Evolutionary conservation across 2,888 invertebrate species (phyloP), one percentile per base, ranked within the genome.

Genomic region (Tholera decimalis): DNA sequence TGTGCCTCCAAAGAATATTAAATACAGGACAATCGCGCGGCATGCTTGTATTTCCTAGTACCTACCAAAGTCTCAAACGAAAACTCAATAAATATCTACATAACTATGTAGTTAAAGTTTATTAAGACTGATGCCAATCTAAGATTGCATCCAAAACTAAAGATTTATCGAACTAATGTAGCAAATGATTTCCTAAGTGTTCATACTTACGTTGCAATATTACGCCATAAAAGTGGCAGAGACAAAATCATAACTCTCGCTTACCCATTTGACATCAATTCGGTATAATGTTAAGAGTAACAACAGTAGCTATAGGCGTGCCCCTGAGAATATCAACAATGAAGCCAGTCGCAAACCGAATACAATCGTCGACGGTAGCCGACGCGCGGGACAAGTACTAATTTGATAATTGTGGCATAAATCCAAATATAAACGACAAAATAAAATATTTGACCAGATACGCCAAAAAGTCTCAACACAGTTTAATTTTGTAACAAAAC

Each of bases 251-350:
- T 39, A 39, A 35, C 41, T 47, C 39, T 41, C 47, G 53, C 73
- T 46, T 41, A 64, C 53, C 22, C 50, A 51, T 53, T 73, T 77
- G 63, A 73, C 73, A 68, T 60, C 51, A 73, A 69, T 73, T 80
- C 47, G 8, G 53, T 47, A 51, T 53, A 44, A 53, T 46, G 39
- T 35, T 7, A 58, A 28, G n/a, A 43, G 24, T 57, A 35, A 55
- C 60, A 22, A 64, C 61, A 60, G 57, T 51, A 60, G 39, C 26
- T 26, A 47, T 18, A 28, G 39, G 35, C 50, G 46, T 55, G 55
- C 44, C 30, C 26, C 37, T 33, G 44, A 55, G 41, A 43, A 37
- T 67, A 56, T 60, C 73, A 77, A 73, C 70, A 71, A 57, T 78
- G 51, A 68, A 56, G 53, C 50, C 50, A 61, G 62, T 35, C 35